Evolutionary conservation across 2,797 vertebrate genomes (phyloP).

Genomic region (Gymnoscopelus braueri): DNA sequence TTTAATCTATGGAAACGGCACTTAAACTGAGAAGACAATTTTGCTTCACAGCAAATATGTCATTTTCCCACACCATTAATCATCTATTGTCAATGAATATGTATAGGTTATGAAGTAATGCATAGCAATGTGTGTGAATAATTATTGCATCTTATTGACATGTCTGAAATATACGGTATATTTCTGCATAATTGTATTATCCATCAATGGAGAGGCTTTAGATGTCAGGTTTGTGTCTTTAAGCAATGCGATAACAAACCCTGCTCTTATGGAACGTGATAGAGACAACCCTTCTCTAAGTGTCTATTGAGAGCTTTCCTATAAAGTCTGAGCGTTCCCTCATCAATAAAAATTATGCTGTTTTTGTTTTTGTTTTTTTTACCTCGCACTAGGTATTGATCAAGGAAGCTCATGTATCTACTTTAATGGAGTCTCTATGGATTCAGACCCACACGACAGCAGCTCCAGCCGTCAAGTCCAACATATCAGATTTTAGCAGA

Average conservation of each 20-base stretch:
- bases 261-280: constrained; percentile 45
- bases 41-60: constrained; percentile 17
- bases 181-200: constrained; percentile 58
- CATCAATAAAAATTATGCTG: constrained; percentile 64
- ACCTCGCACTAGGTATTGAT: constrained; percentile 60
- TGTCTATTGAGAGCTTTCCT: constrained; percentile 59
- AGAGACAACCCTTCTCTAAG: constrained; percentile 47
- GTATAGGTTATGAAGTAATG: background rate
- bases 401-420: constrained; percentile 41
- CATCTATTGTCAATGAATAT: constrained; percentile 21
- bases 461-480: constrained; percentile 37
- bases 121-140: background rate
- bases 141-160: background rate
- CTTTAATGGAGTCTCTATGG: constrained; percentile 59
- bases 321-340: constrained; percentile 43
- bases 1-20: background rate
- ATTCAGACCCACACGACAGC: constrained; percentile 36
- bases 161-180: too few species aligned
- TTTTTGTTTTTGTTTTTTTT: constrained; percentile 33
- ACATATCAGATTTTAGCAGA: constrained; percentile 61
- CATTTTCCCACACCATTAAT: background rate
- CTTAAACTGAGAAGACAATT: constrained; percentile 1
- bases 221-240: constrained; percentile 50
- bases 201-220: background rate
- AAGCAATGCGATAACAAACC: constrained; percentile 50